Base-by-base conservation (phyloP, 1,140 invertebrate genomes). In the Dendroctonus valens region DNA sequence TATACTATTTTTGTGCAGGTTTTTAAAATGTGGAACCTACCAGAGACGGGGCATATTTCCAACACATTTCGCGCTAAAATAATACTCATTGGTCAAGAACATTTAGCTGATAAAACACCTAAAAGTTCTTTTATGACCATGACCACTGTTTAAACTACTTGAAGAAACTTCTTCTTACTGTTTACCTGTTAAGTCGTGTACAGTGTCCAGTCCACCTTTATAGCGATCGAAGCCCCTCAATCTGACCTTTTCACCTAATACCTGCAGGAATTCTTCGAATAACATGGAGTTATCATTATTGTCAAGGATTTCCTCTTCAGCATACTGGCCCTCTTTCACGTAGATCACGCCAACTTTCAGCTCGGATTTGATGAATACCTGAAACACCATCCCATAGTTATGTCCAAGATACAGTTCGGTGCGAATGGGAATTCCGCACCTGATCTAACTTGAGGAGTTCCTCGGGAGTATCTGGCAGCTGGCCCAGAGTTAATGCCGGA, bases 351-450 rank as follows among this genome's bases (percentile, higher is more conserved):
- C 95, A 8, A 97, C 96, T 82, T 98, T 98, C 52, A 97, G 78
- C 77, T 96, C 94, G 0, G 93, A 95, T 82, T 97, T 97, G 73
- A 97, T 96, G 80, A 97, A 97, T 66, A 96, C 93, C 91, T 93
- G 50, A 44, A 69, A 70, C 9, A 26, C 41, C 26, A 12, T 41
- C 7, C 11, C 50, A 11, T 5, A 2, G 42, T 15, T n/a, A n/a
- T n/a, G n/a, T 55, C 40, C 12, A 46, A 41, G n/a, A 37, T 51
- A 66, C 26, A 59, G 44, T 62, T 62, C 62, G 62, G 39, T 41
- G 9, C 44, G 2, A 46, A 46, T 4, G 44, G 5, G 5, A 50
- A n/a, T 26, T 50, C 67, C 72, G 74, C 76, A 89, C 88, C 84
- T 97, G 94, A 79, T 96, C 94, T 69, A 96, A 82, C 80, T 97